Base-by-base conservation (phyloP, 2,888 invertebrate genomes). In the Hydrotaea cyrtoneurina region DNA sequence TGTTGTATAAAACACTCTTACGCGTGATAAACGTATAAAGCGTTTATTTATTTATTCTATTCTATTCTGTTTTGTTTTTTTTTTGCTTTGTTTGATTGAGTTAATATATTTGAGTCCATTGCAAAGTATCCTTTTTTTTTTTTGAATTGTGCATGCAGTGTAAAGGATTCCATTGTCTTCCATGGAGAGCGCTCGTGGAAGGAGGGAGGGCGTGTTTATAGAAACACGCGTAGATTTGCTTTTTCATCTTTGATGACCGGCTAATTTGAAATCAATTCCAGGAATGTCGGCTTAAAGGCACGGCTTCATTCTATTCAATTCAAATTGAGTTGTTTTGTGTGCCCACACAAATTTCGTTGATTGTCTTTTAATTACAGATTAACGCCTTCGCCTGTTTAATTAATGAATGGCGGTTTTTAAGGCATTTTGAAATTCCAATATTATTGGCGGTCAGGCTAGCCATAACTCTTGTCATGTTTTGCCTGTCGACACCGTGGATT, bases 281-380 rank as follows among this genome's bases (percentile, higher is more conserved):
- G 23, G 81, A 84, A 81, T 75, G 55, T 57, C 78, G 62, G 78
- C 80, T 74, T 43, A 31, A 31, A 31, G 31, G 7, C 2, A 31
- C 2, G 31, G 31, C 2, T 31, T 31, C 31, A 31, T 31, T 31
- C 31, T 7, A 31, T 31, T 31, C 31, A 7, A 31, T 31, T 39
- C 39, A 10, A 17, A 82, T 83, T 73, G 46, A 76, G 72, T 78
- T 76, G 19, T 57, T 64, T 62, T 39, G 50, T 31, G 50, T 50
- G n/a, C 13, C n/a, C 13, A 50, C 13, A 50, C 15, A 50, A 0
- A 0, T 43, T 66, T 43, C 19, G 50, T 69, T 81, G 76, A 85
- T 85, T 69, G 66, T 79, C 76, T 82, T 85, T 79, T 85, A 82
- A 85, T 85, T 85, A 82, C 82, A 82, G 57, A 77, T 85, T 76